These are phyloP conservation scores for Tupiocoris notatus DNA, from an alignment of 2,888 invertebrate species.

Conservation along the genomic window DNA sequence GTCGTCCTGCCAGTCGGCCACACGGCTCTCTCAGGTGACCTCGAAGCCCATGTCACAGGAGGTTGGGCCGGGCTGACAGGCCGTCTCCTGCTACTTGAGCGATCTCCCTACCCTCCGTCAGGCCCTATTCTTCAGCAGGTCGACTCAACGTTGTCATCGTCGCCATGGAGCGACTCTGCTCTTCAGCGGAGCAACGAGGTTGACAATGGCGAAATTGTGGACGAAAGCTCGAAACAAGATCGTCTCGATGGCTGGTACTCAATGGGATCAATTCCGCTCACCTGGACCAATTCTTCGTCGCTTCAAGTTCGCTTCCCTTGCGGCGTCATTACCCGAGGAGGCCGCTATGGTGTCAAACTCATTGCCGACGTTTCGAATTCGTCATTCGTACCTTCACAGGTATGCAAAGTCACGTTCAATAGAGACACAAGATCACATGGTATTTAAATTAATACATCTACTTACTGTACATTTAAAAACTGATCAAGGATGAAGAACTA, in stretches of 20 bases:
- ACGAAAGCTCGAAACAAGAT: constrained; percentile 43
- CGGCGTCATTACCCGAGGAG: constrained; percentile 72
- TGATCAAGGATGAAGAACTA: no score
- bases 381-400: constrained; percentile 17
- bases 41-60: constrained; percentile 66
- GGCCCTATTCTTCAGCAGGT: constrained; percentile 26
- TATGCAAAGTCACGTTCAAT: no score
- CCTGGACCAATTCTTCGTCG: constrained; percentile 53
- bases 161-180: constrained; percentile 50
- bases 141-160: constrained; percentile 49
- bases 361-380: constrained; percentile 18
- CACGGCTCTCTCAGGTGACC: constrained; percentile 75
- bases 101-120: constrained; percentile 26
- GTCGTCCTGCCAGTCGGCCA: constrained; percentile 72
- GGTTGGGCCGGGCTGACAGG: constrained; percentile 51
- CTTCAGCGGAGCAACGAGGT: neutral
- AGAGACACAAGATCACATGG: no score
- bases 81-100: constrained; percentile 47
- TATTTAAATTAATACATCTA: no score
- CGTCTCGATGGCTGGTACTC: constrained; percentile 53
- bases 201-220: constrained; percentile 48
- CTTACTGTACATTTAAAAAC: no score
- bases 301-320: constrained; percentile 58
- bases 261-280: constrained; percentile 54
- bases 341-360: constrained; percentile 62